Evolutionary conservation across 2,797 vertebrate species (phyloP).

Genomic region (Buceros bicornis): DNA sequence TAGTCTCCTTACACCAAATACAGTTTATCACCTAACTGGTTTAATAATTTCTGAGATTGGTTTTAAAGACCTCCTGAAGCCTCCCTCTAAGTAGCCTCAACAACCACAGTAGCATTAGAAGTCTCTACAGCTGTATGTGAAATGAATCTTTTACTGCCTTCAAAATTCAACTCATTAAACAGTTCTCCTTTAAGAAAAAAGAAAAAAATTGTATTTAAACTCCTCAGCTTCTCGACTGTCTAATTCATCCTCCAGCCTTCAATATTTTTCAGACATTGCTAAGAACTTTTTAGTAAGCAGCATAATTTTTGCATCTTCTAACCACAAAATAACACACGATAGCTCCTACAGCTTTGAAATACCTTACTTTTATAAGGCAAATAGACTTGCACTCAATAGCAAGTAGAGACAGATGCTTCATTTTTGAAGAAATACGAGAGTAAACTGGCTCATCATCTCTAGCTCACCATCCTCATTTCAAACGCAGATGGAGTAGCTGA

Average conservation of each 20-base stretch:
- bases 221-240: not conserved
- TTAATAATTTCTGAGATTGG: not conserved
- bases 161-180: not conserved
- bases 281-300: not conserved
- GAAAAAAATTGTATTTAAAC: not conserved
- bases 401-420: slow-evolving; percentile 46
- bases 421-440: slow-evolving; percentile 51
- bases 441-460: slow-evolving; percentile 52
- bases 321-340: not conserved
- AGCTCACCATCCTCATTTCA: slow-evolving; percentile 33
- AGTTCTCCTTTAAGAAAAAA: not conserved
- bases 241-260: not conserved
- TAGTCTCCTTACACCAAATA: not conserved
- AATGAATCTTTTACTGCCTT: not conserved
- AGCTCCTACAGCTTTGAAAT: not conserved
- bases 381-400: slow-evolving; percentile 21
- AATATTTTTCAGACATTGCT: not conserved
- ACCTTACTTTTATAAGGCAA: not conserved
- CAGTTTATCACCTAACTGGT: not conserved
- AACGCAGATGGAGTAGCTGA: slow-evolving; percentile 68
- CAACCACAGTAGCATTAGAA: not conserved
- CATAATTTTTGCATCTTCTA: not conserved
- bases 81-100: not conserved
- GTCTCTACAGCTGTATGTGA: not conserved
- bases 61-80: not conserved